phyloP scores from a whole-genome alignment of 2,888 invertebrate species.

The Tetranychus truncatus region DNA sequence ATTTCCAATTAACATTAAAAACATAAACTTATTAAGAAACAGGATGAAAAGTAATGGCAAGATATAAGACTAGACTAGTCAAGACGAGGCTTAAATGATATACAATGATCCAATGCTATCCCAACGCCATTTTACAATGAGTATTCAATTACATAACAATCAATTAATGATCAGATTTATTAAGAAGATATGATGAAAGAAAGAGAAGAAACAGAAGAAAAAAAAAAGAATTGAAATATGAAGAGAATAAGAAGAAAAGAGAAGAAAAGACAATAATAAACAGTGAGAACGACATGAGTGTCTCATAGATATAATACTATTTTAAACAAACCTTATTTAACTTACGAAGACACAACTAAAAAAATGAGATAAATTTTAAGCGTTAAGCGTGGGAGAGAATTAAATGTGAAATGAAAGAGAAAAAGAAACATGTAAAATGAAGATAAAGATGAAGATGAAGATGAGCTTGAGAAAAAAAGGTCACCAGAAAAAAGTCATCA shows the following conservation, averaged over 20 bases:
- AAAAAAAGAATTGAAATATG: background rate
- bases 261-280: background rate
- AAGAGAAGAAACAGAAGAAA: background rate
- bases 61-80: background rate
- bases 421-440: background rate
- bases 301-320: too few relatives aligned
- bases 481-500: background rate
- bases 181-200: background rate
- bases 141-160: background rate
- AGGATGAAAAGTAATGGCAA: background rate
- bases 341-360: too few relatives aligned
- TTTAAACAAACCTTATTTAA: too few relatives aligned
- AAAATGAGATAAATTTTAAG: background rate
- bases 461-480: slow-evolving; percentile 1
- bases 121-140: background rate
- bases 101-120: background rate
- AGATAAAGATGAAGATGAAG: slow-evolving; percentile 1
- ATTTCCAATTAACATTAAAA: too few relatives aligned
- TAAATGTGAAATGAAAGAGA: background rate
- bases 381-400: background rate
- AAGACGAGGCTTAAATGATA: background rate
- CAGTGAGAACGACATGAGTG: background rate
- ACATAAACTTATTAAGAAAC: too few relatives aligned
- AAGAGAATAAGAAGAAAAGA: background rate
- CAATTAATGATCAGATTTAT: background rate